phyloP scores from a whole-genome alignment of 1,140 invertebrate species.

The Carposina sasakii region DNA sequence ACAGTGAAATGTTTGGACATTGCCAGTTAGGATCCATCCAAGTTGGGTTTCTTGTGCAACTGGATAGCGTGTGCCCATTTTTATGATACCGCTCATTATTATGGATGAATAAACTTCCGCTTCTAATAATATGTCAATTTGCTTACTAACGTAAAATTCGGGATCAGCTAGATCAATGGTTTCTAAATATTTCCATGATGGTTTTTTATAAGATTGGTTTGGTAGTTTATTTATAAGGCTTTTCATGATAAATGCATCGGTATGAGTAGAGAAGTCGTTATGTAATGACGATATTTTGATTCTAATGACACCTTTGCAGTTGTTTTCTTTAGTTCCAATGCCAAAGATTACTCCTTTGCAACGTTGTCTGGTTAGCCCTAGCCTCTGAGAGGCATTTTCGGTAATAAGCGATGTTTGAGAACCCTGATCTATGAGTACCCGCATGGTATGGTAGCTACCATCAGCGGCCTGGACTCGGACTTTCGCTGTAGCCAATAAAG shows the following conservation, averaged over 20 bases:
- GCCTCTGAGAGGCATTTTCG: too few species aligned
- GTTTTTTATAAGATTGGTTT: constrained; percentile 3
- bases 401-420: too few species aligned
- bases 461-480: too few species aligned
- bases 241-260: constrained; percentile 7
- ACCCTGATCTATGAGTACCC: too few species aligned
- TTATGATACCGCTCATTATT: constrained; percentile 3
- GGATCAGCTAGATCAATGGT: constrained; percentile 10
- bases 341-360: too few species aligned
- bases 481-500: too few species aligned
- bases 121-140: constrained; percentile 8
- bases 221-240: constrained; percentile 1
- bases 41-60: too few species aligned
- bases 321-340: constrained; percentile 8
- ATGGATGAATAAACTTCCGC: constrained; percentile 6
- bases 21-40: too few species aligned
- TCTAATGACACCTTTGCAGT: constrained; percentile 3
- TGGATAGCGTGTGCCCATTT: too few species aligned
- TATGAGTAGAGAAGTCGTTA: neutral
- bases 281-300: neutral
- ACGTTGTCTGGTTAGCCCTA: too few species aligned
- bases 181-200: constrained; percentile 5
- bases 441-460: too few species aligned
- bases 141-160: neutral
- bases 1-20: too few species aligned